phyloP scores from a whole-genome alignment of 2,888 invertebrate species.

The Elysia crispata region DNA sequence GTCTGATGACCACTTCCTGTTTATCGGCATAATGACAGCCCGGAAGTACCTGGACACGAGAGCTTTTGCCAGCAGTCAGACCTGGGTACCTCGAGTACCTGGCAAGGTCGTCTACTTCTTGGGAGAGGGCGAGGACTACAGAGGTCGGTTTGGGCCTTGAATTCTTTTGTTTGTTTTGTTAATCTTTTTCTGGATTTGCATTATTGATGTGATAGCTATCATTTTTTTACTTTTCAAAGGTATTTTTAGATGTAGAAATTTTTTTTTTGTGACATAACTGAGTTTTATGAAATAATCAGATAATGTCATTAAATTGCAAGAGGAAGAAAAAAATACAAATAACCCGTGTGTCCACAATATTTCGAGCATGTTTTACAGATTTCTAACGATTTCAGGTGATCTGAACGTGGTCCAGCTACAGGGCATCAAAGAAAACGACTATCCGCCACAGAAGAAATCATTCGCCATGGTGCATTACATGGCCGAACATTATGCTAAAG shows the following conservation, averaged over 20 bases:
- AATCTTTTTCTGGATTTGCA: too few relatives aligned
- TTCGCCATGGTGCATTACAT: slow-evolving; percentile 93
- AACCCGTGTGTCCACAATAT: too few relatives aligned
- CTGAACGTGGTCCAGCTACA: slow-evolving; percentile 82
- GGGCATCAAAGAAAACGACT: slow-evolving; percentile 93
- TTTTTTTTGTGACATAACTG: too few relatives aligned
- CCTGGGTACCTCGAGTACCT: slow-evolving; percentile 93
- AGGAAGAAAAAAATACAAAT: too few relatives aligned
- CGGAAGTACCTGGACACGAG: slow-evolving; percentile 90
- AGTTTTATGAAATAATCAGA: too few relatives aligned
- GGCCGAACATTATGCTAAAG: slow-evolving; percentile 85
- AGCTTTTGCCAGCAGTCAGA: slow-evolving; percentile 92
- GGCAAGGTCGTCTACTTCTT: slow-evolving; percentile 94
- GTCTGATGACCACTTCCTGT: slow-evolving; percentile 45
- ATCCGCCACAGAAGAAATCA: slow-evolving; percentile 98
- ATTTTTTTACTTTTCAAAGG: too few relatives aligned
- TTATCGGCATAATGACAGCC: slow-evolving; percentile 95
- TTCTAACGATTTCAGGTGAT: slow-evolving; percentile 6
- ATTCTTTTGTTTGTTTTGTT: too few relatives aligned
- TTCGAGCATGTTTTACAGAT: neutral
- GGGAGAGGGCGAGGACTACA: slow-evolving; percentile 57
- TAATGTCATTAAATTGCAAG: too few relatives aligned
- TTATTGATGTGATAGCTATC: too few relatives aligned
- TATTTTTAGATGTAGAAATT: too few relatives aligned
- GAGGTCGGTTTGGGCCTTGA: neutral